Percentiles rank a stretch among this genome's conserved stretches.
These are phyloP conservation scores for Lymantria monacha DNA, from an alignment of 2,888 invertebrate species.

Conservation along the genomic window DNA sequence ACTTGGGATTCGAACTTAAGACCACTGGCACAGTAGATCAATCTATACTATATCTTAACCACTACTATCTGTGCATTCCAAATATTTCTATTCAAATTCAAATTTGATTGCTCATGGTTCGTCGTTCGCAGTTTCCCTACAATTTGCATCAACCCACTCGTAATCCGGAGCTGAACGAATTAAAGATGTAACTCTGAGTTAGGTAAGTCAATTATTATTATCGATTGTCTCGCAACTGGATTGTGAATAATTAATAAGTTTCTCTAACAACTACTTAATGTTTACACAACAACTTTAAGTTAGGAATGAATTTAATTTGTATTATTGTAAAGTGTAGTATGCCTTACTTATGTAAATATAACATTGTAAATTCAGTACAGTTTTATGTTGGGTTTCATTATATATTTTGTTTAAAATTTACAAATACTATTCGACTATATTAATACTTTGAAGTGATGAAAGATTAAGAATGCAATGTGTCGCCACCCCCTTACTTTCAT, in stretches of 20 bases:
- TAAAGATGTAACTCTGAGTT: slow-evolving; percentile 22
- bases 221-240: slow-evolving; percentile 10
- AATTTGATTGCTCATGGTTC: slow-evolving; percentile 24
- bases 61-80: too few relatives aligned
- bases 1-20: too few relatives aligned
- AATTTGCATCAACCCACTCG: slow-evolving; percentile 22
- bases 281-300: background rate
- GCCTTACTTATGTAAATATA: background rate
- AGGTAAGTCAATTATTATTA: slow-evolving; percentile 25
- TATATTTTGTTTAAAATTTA: too few relatives aligned
- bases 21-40: too few relatives aligned
- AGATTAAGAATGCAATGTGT: too few relatives aligned
- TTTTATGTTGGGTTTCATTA: too few relatives aligned
- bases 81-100: too few relatives aligned
- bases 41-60: too few relatives aligned
- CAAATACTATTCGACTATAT: too few relatives aligned
- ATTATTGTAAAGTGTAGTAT: background rate
- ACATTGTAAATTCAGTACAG: too few relatives aligned
- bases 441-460: too few relatives aligned
- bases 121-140: slow-evolving; percentile 9
- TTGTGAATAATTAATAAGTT: slow-evolving; percentile 13
- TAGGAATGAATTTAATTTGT: background rate
- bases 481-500: too few relatives aligned
- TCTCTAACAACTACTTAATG: background rate
- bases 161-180: slow-evolving; percentile 18